Percentiles rank a stretch among this genome's conserved stretches.
Conservation (phyloP, 2,888 invertebrate species). For the Pyrrhia umbra region DNA sequence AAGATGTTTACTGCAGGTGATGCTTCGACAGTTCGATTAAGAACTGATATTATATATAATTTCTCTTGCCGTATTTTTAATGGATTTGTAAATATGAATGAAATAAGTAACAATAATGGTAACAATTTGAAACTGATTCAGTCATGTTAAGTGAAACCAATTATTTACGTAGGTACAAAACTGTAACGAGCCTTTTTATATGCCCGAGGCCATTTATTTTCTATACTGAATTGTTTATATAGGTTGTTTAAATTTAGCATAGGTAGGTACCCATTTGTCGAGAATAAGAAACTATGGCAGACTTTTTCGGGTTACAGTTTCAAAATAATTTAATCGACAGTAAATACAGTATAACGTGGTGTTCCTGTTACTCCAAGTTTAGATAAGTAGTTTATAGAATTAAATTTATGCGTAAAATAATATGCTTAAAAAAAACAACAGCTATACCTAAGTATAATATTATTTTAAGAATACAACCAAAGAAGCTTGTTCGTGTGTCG, state of each 20-base stretch:
- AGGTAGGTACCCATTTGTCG: neutral
- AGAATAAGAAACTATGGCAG: neutral
- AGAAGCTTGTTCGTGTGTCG: constrained; percentile 68
- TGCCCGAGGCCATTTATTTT: neutral
- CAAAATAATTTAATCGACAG: neutral
- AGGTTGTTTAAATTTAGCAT: too few species aligned
- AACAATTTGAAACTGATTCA: constrained; percentile 16
- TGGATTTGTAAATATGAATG: constrained; percentile 59
- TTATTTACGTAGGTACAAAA: constrained; percentile 10
- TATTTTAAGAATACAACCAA: constrained; percentile 67
- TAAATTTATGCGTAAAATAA: neutral
- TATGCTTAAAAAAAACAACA: constrained; percentile 3
- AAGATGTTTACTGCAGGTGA: neutral
- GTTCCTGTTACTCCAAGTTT: neutral
- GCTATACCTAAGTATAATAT: constrained; percentile 28
- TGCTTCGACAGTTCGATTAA: neutral
- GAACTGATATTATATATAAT: constrained; percentile 24
- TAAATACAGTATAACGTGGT: neutral
- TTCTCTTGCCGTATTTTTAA: constrained; percentile 49
- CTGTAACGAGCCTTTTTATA: constrained; percentile 2
- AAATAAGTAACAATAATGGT: too few species aligned
- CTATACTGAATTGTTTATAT: neutral
- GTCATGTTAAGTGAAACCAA: constrained; percentile 26
- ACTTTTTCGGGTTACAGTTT: neutral
- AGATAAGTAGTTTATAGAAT: constrained; percentile 3